phyloP scores from a whole-genome alignment of 2,888 invertebrate genomes.

The Penaeus monodon region DNA sequence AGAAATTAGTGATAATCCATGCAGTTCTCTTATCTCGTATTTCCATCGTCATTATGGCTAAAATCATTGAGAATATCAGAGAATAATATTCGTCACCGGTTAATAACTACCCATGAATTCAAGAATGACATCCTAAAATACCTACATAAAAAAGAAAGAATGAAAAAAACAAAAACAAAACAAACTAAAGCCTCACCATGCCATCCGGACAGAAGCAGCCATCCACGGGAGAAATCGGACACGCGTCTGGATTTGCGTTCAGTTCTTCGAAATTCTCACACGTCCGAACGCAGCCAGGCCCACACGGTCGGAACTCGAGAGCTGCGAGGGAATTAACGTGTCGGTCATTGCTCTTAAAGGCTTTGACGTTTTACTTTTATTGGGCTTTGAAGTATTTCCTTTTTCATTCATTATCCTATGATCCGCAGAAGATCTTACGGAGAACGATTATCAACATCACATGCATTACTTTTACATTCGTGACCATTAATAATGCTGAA shows the following conservation, averaged over 20 bases:
- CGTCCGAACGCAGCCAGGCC: conserved; percentile 77
- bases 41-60: too few relatives aligned
- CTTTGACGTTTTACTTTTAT: too few relatives aligned
- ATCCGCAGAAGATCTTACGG: too few relatives aligned
- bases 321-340: conserved; percentile 67
- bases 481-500: too few relatives aligned
- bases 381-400: too few relatives aligned
- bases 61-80: too few relatives aligned
- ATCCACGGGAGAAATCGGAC: conserved; percentile 74
- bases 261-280: conserved; percentile 76
- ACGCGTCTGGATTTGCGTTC: conserved; percentile 66
- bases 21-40: too few relatives aligned
- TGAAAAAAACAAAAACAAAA: neutral
- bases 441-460: too few relatives aligned
- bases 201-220: conserved; percentile 89
- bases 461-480: too few relatives aligned
- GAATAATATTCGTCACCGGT: too few relatives aligned
- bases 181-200: conserved; percentile 71
- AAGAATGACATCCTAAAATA: neutral
- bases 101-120: too few relatives aligned
- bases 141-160: neutral
- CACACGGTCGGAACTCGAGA: conserved; percentile 74
- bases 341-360: neutral
- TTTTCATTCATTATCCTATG: too few relatives aligned
- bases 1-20: neutral